Evolutionary conservation across 2,113 vertebrate genomes (phyloP), one percentile per base, ranked within the genome.

Genomic region (Lophochroa leadbeateri): DNA sequence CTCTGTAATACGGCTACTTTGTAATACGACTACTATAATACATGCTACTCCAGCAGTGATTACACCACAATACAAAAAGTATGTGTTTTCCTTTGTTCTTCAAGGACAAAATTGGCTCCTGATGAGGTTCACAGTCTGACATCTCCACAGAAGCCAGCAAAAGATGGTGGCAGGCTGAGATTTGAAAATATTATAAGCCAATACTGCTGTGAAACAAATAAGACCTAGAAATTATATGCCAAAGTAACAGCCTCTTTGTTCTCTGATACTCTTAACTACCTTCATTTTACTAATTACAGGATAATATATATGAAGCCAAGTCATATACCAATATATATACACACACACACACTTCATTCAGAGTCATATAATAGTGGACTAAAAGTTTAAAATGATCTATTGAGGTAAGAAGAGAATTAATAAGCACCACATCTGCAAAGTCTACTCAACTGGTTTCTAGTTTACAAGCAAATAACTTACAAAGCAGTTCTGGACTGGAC

Each of bases 391-490:
- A 58, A 9, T 53, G 27, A 23, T 57, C 57, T 1, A 39, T 0
- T 35, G 24, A 74, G 28, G 55, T 25, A 68, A 14, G 10, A 28
- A 53, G 14, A 68, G 18, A 29, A 57, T 16, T 37, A 46, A 35
- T 29, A 16, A 68, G 17, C 43, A 78, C 11, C 13, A 52, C 28
- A 49, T 53, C 8, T 33, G 33, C 28, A 84, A 76, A 63, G 52
- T 50, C 15, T 27, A 11, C 41, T 90, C 37, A 53, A 4, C 20
- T 68, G 41, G 69, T 37, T 60, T 83, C 68, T 31, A 24, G 35
- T 50, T 86, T 43, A 71, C 0, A 5, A 95, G 47, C 11, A 88
- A 88, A 35, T 43, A 86, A 93, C 97, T 97, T 92, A 98, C 92
- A 87, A 72, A 93, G 92, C 50, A 88, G 90, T 31, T 95, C 69